phyloP scores from a whole-genome alignment of 2,113 vertebrate species.

The Boleophthalmus pectinirostris region DNA sequence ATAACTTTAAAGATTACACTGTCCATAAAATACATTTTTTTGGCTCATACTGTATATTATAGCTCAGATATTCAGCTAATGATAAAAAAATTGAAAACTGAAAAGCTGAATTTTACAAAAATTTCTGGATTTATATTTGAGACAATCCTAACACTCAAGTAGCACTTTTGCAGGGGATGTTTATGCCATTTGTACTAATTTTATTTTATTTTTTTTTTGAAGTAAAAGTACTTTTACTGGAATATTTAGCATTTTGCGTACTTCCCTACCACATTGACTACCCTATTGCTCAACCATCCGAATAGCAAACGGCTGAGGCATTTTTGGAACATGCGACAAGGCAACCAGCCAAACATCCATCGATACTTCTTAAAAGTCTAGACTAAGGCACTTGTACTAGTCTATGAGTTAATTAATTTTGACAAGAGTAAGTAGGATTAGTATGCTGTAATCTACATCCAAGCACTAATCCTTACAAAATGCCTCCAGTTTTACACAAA shows the following conservation, averaged over 20 bases:
- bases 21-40: no score
- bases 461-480: background rate
- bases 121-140: background rate
- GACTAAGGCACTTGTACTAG: background rate
- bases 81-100: background rate
- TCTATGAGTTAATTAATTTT: background rate
- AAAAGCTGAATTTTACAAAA: background rate
- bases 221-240: background rate
- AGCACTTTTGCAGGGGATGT: background rate
- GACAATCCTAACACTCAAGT: background rate
- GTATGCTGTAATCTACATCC: background rate
- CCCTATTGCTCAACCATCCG: background rate
- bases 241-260: background rate
- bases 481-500: background rate
- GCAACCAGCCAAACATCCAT: background rate
- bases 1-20: no score
- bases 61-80: background rate
- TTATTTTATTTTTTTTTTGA: background rate
- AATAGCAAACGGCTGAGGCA: background rate
- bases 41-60: no score
- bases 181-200: background rate
- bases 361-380: background rate
- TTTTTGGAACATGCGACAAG: background rate
- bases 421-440: conserved; percentile 4
- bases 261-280: background rate